These are phyloP conservation scores for Holothuria glaberrima DNA, from an alignment of 35 echinoderm and acorn worm species.

Conservation along the genomic window DNA sequence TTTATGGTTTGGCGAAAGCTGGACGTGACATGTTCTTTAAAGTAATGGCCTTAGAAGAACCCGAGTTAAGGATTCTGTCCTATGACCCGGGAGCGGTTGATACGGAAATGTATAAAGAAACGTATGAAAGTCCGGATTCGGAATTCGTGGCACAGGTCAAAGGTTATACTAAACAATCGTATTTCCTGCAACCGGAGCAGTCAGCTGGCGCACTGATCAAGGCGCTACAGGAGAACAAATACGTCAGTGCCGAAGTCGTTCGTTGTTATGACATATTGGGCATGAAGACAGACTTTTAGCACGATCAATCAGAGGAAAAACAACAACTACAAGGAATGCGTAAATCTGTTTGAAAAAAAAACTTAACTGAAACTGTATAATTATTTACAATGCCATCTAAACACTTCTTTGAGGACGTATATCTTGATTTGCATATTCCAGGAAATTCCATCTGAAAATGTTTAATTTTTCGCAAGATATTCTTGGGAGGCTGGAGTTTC, in stretches of 20 bases:
- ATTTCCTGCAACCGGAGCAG: background rate
- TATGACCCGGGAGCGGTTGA: constrained; percentile 3
- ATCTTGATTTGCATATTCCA: too few species aligned
- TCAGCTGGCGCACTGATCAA: background rate
- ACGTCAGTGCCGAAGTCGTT: background rate
- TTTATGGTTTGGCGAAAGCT: background rate
- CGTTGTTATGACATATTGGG: background rate
- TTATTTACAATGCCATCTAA: too few species aligned
- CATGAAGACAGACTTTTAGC: background rate
- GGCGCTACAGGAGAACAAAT: background rate
- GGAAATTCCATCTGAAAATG: too few species aligned
- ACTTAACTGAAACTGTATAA: too few species aligned
- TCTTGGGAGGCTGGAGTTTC: too few species aligned
- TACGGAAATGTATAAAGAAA: background rate
- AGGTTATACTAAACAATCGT: too few species aligned
- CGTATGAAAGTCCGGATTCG: background rate
- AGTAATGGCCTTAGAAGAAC: constrained; percentile 29
- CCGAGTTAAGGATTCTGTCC: background rate
- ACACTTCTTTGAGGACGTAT: too few species aligned
- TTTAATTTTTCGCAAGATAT: too few species aligned
- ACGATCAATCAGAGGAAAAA: too few species aligned
- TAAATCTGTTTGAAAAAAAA: too few species aligned
- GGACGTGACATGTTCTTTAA: constrained; percentile 27
- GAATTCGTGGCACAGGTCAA: background rate
- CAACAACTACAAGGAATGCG: too few species aligned